Evolutionary conservation across 2,888 invertebrate species (phyloP), one percentile per base, ranked within the genome.

Genomic region (Diaperis boleti): DNA sequence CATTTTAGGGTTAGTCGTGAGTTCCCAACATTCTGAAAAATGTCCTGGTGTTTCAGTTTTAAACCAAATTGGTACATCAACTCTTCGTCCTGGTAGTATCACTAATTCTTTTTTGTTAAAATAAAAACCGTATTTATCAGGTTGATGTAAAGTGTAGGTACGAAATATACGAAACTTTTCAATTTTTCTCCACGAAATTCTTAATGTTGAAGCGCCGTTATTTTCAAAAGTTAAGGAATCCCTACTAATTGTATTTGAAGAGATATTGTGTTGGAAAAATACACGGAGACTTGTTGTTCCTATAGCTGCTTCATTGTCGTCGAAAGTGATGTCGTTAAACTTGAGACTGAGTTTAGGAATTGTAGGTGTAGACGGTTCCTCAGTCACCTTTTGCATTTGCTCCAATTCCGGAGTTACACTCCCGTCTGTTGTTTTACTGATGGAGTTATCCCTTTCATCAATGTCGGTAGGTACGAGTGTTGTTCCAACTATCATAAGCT

Each of bases 401-500:
- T n/a, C n/a, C n/a, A n/a, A n/a, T n/a, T n/a, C n/a, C n/a, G n/a
- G n/a, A n/a, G n/a, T n/a, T n/a, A n/a, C n/a, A n/a, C n/a, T n/a
- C n/a, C n/a, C n/a, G n/a, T n/a, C n/a, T n/a, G n/a, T n/a, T n/a
- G n/a, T n/a, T n/a, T n/a, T n/a, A n/a, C n/a, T n/a, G n/a, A n/a
- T n/a, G n/a, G n/a, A n/a, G n/a, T n/a, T n/a, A n/a, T n/a, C n/a
- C n/a, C n/a, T n/a, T 33, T 33, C 11, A 2, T 3, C 33, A 5
- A 3, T 0, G 2, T 33, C 33, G n/a, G 2, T n/a, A 3, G 33
- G 33, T 10, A 3, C 4, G 33, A 1, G 1, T 8, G 66, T 44
- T 44, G 62, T 42, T 3, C 82, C 82, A 13, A 74, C 55, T 0
- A 82, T 65, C 0, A 74, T 54, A 22, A 82, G 59, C 0, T 75